Conservation (phyloP, 2,113 vertebrate genomes). For the Megaleporinus macrocephalus region DNA sequence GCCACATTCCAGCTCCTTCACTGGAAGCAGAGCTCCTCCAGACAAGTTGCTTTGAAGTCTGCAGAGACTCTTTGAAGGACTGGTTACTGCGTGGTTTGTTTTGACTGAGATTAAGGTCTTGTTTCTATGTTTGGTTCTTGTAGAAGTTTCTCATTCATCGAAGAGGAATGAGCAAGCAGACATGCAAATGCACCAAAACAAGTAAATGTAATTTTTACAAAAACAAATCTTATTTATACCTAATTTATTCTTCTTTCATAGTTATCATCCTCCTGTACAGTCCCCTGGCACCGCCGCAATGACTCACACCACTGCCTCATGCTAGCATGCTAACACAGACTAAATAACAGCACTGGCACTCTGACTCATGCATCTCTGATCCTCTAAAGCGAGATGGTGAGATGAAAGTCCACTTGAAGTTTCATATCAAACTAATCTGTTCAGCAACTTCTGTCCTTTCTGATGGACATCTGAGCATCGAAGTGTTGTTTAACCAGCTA, state of each 20-base stretch:
- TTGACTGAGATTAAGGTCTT: conserved; percentile 33
- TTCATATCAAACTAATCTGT: no score
- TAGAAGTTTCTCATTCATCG: no score
- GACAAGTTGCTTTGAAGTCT: conserved; percentile 39
- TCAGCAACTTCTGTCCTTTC: no score
- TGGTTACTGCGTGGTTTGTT: conserved; percentile 34
- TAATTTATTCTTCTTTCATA: conserved; percentile 7
- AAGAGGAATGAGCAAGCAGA: neutral
- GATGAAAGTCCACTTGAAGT: neutral
- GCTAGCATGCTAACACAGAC: neutral
- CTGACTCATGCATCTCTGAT: neutral
- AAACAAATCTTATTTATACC: conserved; percentile 4
- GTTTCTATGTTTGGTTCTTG: no score
- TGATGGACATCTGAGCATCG: no score
- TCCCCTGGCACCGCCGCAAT: neutral
- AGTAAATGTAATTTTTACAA: conserved; percentile 2
- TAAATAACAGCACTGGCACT: neutral
- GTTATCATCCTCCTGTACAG: neutral
- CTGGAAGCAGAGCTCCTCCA: conserved; percentile 10
- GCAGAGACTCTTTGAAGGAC: conserved; percentile 34
- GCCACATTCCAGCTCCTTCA: conserved; percentile 31
- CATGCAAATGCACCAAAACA: neutral
- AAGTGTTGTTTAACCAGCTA: no score
- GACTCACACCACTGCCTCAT: conserved; percentile 7
- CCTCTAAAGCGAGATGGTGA: neutral